Percentiles rank a stretch among this genome's conserved stretches.
Evolutionary conservation across 2,113 vertebrate genomes (phyloP).

Genomic region (Chaetura pelagica): DNA sequence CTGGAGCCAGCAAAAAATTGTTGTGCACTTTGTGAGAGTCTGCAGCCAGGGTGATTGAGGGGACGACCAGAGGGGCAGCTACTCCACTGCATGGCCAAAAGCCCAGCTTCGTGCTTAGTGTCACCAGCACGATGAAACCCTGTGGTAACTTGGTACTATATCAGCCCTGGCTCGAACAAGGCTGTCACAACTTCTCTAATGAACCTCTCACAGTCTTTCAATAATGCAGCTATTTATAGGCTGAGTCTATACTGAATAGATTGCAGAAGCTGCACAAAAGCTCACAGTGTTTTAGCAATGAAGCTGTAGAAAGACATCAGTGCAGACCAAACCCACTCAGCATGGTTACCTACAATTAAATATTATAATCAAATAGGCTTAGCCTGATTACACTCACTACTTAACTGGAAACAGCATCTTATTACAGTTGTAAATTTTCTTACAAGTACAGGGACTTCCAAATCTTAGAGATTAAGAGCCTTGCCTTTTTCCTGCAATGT

Average conservation of each 20-base stretch:
- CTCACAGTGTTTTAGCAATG: not conserved
- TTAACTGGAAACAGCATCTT: not conserved
- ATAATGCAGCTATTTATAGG: conserved; percentile 46
- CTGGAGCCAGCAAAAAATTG: not conserved
- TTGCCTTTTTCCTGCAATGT: not conserved
- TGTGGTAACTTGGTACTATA: not conserved
- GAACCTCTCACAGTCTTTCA: conserved; percentile 10
- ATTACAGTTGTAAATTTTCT: not conserved
- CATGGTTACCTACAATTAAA: not conserved
- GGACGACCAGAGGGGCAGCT: not conserved
- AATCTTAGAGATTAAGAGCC: not conserved
- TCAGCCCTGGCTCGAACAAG: not conserved
- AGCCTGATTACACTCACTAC: not conserved
- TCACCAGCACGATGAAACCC: not conserved
- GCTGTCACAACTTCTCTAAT: conserved; percentile 26
- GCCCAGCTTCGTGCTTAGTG: not conserved
- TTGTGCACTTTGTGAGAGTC: not conserved
- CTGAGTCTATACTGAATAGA: not conserved
- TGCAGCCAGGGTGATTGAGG: accelerated
- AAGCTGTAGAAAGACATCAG: not conserved
- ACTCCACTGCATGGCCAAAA: not conserved
- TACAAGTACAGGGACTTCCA: not conserved
- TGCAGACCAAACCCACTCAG: not conserved
- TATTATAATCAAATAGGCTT: not conserved
- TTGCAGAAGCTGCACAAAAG: conserved; percentile 29